Percentiles rank a stretch among this genome's conserved stretches.
Conservation (phyloP, 2,797 vertebrate genomes). For the Lates japonicus region DNA sequence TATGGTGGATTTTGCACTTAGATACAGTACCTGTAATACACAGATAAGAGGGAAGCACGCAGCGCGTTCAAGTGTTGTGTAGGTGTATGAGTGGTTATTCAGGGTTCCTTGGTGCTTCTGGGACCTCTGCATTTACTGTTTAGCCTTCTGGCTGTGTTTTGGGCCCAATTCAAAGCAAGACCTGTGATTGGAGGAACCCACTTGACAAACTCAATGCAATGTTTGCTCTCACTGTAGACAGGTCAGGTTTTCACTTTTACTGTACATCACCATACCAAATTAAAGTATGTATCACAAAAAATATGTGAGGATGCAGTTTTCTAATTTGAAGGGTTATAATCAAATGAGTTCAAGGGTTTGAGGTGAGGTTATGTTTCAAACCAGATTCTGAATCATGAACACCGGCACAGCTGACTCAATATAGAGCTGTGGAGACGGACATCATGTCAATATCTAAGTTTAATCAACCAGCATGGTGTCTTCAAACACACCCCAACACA, state of each 20-base stretch:
- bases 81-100: slow-evolving; percentile 22
- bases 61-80: slow-evolving; percentile 15
- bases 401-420: slow-evolving; percentile 2
- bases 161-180: slow-evolving; percentile 12
- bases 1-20: not conserved
- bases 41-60: slow-evolving; percentile 30
- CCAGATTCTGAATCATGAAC: not conserved
- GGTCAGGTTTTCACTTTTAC: not conserved
- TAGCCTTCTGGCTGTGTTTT: slow-evolving; percentile 22
- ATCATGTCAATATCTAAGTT: slow-evolving; percentile 43
- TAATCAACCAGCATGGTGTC: slow-evolving; percentile 35
- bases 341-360: not conserved
- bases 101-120: slow-evolving; percentile 10
- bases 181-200: not conserved
- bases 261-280: not conserved
- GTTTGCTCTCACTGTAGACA: not conserved
- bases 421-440: slow-evolving; percentile 7
- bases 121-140: slow-evolving; percentile 1
- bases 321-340: not conserved
- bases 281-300: not conserved
- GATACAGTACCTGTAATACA: slow-evolving; percentile 16
- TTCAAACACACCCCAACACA: slow-evolving; percentile 9
- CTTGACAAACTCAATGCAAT: not conserved
- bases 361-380: not conserved
- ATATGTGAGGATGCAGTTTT: not conserved